Base-by-base conservation (phyloP, 2,797 vertebrate genomes). In the Leptoclinus maculatus region DNA sequence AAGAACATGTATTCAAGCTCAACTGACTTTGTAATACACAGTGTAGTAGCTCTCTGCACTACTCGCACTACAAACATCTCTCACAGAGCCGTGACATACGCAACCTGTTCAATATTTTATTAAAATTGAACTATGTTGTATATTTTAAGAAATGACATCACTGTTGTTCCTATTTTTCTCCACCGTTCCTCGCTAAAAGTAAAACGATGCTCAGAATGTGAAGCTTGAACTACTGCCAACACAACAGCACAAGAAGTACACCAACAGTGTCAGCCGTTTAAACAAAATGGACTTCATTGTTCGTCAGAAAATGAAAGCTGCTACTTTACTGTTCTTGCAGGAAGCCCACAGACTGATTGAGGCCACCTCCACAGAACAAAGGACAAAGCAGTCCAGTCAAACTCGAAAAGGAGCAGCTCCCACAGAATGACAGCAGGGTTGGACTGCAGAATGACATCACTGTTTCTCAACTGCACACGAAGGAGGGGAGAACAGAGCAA, bases 371-470 rank as follows among this genome's bases (percentile, higher is more conserved):
- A n/a, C 71, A 8, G 66, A 82, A 84, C 80, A 75, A 82, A 89
- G 88, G 86, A 91, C 88, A 91, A 87, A 85, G 76, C 65, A 75
- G 47, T 32, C 21, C 66, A 82, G 80, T 88, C 83, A 81, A 85
- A 89, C 84, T 87, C 68, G 80, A 66, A 83, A n/a, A 74, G 68
- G 69, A 85, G 83, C 71, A 63, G 79, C 85, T 77, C 78, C 83
- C 78, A 82, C 57, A 66, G 81, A 82, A 86, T 73, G 84, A 82
- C 79, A 91, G 83, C 79, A 65, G 79, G 73, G 71, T 34, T 27
- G 58, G 76, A 78, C 89, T 79, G 89, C 88, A 93, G 85, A 81
- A 90, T 91, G 91, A 92, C 91, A 89, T 92, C 91, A 91, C 78
- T 66, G 77, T 78, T 87, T 67, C 74, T 73, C 67, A 65, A 66